Evolutionary conservation across 2,888 invertebrate species (phyloP).

Genomic region (Drosophila testacea): DNA sequence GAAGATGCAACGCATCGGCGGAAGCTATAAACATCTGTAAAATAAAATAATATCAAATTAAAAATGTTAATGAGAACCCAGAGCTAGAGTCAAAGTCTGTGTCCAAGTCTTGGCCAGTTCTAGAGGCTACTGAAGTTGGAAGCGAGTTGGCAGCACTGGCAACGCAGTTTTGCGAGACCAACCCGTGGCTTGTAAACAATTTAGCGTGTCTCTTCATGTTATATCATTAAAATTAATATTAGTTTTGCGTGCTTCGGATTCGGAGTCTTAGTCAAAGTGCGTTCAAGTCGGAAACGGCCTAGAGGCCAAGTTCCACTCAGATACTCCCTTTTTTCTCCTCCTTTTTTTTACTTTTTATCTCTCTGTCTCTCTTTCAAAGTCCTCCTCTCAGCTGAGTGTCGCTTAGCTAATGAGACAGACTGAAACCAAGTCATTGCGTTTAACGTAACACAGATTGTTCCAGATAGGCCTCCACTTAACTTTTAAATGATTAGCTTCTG

Average conservation of each 20-base stretch:
- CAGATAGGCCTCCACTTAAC: conserved; percentile 28
- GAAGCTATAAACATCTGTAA: conserved; percentile 79
- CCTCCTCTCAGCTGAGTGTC: conserved; percentile 42
- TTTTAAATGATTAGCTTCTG: conserved; percentile 33
- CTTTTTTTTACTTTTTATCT: not conserved
- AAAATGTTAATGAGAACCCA: conserved; percentile 75
- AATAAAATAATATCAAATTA: conserved; percentile 82
- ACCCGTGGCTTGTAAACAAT: conserved; percentile 76
- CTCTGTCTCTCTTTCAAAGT: not conserved
- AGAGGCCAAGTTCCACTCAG: conserved; percentile 24
- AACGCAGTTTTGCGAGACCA: conserved; percentile 54
- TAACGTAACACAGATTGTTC: conserved; percentile 28
- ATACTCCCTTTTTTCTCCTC: not conserved
- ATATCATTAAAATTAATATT: conserved; percentile 81
- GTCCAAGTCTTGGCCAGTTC: not conserved
- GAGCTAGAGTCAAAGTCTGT: conserved; percentile 23
- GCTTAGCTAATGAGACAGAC: conserved; percentile 60
- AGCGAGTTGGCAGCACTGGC: conserved; percentile 35
- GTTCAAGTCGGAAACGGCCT: conserved; percentile 36
- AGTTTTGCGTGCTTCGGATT: conserved; percentile 66
- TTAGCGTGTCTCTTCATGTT: conserved; percentile 77
- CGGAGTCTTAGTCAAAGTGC: conserved; percentile 36
- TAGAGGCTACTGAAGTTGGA: not conserved
- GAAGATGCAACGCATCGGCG: conserved; percentile 73
- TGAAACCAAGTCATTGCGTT: conserved; percentile 36